Percentiles rank a stretch among this genome's conserved stretches.
Conservation (phyloP, 2,113 vertebrate species). For the Alexandromys fortis region DNA sequence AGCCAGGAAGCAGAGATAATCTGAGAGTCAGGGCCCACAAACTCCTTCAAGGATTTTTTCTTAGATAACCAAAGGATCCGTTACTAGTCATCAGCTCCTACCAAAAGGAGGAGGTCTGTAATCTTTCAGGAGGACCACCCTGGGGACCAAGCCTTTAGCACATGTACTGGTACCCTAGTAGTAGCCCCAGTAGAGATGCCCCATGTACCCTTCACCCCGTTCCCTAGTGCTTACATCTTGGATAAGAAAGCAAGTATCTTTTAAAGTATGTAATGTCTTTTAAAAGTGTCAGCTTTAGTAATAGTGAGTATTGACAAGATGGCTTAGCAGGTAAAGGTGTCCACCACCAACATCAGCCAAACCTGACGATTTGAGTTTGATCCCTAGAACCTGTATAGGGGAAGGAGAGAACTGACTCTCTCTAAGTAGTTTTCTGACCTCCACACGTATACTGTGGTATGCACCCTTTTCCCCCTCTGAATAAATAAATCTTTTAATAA, state of each 20-base stretch:
- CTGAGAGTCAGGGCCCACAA: background rate
- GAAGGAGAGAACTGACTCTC: background rate
- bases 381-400: background rate
- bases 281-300: background rate
- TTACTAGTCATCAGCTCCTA: background rate
- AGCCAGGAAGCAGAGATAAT: background rate
- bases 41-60: background rate
- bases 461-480: background rate
- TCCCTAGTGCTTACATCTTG: background rate
- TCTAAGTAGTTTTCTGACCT: background rate
- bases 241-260: background rate
- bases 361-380: background rate
- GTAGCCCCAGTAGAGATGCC: background rate
- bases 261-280: background rate
- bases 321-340: background rate
- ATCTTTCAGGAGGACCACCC: background rate
- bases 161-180: background rate
- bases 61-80: no score
- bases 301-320: background rate
- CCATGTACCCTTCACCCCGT: background rate
- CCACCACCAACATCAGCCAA: background rate
- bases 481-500: background rate
- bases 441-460: background rate
- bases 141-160: background rate
- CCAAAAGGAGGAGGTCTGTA: background rate